Conservation (phyloP, 2,797 vertebrate genomes). For the Champsocephalus esox region DNA sequence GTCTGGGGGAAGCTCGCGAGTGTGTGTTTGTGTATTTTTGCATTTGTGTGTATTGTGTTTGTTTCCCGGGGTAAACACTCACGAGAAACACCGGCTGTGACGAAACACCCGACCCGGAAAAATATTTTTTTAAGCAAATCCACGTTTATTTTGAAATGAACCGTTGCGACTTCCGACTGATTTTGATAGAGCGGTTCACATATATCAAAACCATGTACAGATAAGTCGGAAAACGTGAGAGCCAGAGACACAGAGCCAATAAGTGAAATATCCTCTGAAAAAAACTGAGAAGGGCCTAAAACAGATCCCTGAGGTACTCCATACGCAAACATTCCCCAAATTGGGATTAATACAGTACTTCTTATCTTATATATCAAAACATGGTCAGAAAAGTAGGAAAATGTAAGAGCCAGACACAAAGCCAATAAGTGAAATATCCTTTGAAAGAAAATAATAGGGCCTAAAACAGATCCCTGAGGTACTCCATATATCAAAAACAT, state of each 20-base stretch:
- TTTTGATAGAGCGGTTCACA: no score
- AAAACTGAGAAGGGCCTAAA: background rate
- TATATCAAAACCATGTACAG: background rate
- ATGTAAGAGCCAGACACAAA: background rate
- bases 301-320: background rate
- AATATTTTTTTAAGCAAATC: no score
- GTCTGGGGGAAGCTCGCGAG: no score
- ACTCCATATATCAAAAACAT: background rate
- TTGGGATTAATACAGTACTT: no score
- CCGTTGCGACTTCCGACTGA: no score
- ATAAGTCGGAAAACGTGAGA: background rate
- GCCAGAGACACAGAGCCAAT: background rate
- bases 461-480: background rate
- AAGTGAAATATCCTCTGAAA: background rate
- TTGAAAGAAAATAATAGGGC: background rate
- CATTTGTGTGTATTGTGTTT: no score
- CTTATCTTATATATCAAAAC: background rate
- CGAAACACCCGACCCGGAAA: no score
- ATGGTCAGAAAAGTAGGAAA: background rate
- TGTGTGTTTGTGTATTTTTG: no score
- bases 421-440: background rate
- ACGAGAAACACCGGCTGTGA: no score
- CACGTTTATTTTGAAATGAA: no score
- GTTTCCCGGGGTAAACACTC: no score
- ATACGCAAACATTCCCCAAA: no score